Evolutionary conservation across 1,140 invertebrate species (phyloP).

Genomic region (Alviniconcha marisindica): DNA sequence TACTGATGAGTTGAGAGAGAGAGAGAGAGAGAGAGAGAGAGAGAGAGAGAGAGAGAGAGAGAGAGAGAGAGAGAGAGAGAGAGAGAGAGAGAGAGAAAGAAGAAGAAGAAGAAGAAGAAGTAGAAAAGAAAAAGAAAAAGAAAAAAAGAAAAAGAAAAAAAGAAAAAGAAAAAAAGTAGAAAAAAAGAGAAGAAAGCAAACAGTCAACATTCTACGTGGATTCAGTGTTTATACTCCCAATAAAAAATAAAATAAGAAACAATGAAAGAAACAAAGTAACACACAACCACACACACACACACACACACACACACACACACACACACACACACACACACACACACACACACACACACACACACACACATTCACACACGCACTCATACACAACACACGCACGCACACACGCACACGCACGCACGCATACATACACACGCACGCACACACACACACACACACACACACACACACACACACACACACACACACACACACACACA

Average conservation of each 20-base stretch:
- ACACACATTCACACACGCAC: background rate
- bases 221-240: too few relatives aligned
- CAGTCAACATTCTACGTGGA: too few relatives aligned
- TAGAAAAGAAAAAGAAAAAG: too few relatives aligned
- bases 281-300: too few relatives aligned
- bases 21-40: conserved; percentile 6
- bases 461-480: background rate
- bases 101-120: too few relatives aligned
- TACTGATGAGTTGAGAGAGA: conserved; percentile 2
- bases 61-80: conserved; percentile 18
- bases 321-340: too few relatives aligned
- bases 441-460: background rate
- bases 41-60: conserved; percentile 7
- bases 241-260: too few relatives aligned
- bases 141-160: background rate
- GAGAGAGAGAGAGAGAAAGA: background rate
- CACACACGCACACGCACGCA: background rate
- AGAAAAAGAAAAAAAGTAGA: too few relatives aligned
- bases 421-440: background rate
- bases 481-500: too few relatives aligned
- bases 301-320: too few relatives aligned
- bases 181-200: conserved; percentile 9
- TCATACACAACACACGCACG: background rate
- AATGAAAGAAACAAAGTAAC: too few relatives aligned
- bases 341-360: too few relatives aligned